Evolutionary conservation across 2,888 invertebrate species (phyloP).

Genomic region (Apotomis betuletana): DNA sequence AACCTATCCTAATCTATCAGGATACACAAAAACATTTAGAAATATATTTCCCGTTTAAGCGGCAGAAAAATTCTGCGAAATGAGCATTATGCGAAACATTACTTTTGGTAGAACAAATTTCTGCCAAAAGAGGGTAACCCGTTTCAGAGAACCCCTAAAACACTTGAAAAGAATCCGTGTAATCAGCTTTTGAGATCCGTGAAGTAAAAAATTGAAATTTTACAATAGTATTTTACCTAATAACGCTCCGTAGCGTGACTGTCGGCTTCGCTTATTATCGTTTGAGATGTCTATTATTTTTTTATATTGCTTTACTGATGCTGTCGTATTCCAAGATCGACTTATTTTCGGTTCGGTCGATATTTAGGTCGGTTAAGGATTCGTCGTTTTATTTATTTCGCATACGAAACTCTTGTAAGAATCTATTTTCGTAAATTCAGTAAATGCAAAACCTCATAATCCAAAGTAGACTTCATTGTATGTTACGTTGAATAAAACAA

Average conservation of each 20-base stretch:
- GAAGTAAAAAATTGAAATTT: slow-evolving; percentile 4
- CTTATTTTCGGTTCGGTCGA: background rate
- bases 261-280: slow-evolving; percentile 10
- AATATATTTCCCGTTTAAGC: too few relatives aligned
- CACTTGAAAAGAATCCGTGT: background rate
- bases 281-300: background rate
- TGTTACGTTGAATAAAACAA: too few relatives aligned
- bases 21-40: too few relatives aligned
- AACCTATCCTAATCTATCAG: too few relatives aligned
- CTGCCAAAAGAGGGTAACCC: too few relatives aligned
- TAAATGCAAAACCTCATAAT: too few relatives aligned
- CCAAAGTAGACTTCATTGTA: too few relatives aligned
- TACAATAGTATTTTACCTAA: slow-evolving; percentile 14
- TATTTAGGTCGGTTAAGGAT: background rate
- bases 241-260: background rate
- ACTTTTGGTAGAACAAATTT: too few relatives aligned
- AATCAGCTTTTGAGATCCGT: background rate
- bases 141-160: background rate
- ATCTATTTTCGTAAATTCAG: too few relatives aligned
- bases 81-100: too few relatives aligned
- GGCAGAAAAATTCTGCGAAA: too few relatives aligned
- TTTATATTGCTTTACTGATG: slow-evolving; percentile 7
- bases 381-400: background rate
- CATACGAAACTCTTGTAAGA: too few relatives aligned
- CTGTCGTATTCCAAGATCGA: background rate